These are phyloP conservation scores for Progne subis DNA, from an alignment of 2,113 vertebrate genomes.

Conservation along the genomic window DNA sequence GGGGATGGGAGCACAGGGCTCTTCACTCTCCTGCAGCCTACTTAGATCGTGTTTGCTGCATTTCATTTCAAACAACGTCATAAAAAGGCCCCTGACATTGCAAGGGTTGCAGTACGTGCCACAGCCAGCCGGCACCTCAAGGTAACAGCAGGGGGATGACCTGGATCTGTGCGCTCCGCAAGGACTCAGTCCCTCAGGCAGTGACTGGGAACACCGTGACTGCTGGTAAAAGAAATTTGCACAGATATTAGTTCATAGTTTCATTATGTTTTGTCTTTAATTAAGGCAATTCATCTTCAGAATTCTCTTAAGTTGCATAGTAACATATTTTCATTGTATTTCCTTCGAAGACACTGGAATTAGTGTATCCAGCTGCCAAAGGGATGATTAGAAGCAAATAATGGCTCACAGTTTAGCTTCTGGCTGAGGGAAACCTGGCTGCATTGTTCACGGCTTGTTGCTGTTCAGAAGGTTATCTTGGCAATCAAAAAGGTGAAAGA, in stretches of 20 bases:
- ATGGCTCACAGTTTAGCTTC: not conserved
- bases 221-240: not conserved
- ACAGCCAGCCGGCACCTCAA: not conserved
- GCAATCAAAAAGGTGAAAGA: not conserved
- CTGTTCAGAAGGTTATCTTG: not conserved
- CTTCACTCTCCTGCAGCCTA: not conserved
- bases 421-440: not conserved
- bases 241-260: not conserved
- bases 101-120: not conserved
- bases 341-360: not conserved
- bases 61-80: not conserved
- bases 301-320: not conserved
- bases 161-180: fast-evolving
- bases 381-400: not conserved
- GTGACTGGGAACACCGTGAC: not conserved
- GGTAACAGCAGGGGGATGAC: not conserved
- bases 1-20: not conserved
- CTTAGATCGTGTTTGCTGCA: not conserved
- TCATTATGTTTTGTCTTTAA: not conserved
- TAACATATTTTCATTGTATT: not conserved
- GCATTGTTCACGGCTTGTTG: not conserved
- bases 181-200: not conserved
- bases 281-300: not conserved
- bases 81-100: not conserved
- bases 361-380: not conserved